Percentiles rank a stretch among this genome's conserved stretches.
Evolutionary conservation across 2,888 invertebrate species (phyloP).

Genomic region (Heliconius aoede): DNA sequence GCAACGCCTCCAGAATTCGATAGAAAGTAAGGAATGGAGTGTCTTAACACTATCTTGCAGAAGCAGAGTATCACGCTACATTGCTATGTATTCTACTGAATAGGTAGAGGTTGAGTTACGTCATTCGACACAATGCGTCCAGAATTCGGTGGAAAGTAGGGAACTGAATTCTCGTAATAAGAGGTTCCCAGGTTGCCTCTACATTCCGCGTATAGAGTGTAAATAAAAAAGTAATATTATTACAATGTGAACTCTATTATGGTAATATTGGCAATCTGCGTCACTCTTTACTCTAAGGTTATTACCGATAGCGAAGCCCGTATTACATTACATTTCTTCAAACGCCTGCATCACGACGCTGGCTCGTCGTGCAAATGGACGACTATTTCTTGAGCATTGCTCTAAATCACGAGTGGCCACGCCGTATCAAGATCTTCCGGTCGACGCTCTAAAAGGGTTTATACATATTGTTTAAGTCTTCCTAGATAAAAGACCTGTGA

Average conservation of each 20-base stretch:
- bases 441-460: slow-evolving; percentile 58
- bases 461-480: slow-evolving; percentile 47
- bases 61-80: too few relatives aligned
- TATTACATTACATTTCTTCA: slow-evolving; percentile 57
- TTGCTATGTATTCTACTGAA: too few relatives aligned
- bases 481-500: background rate
- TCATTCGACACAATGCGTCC: too few relatives aligned
- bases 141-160: too few relatives aligned
- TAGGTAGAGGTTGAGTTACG: too few relatives aligned
- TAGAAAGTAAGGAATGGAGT: too few relatives aligned
- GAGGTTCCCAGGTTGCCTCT: too few relatives aligned
- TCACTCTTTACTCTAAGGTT: slow-evolving; percentile 32
- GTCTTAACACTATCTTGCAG: too few relatives aligned
- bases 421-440: slow-evolving; percentile 72
- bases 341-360: slow-evolving; percentile 60
- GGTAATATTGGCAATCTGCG: slow-evolving; percentile 13
- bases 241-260: background rate
- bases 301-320: slow-evolving; percentile 47
- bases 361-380: slow-evolving; percentile 70
- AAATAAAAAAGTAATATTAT: too few relatives aligned
- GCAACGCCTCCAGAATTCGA: too few relatives aligned
- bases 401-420: slow-evolving; percentile 72
- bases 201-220: too few relatives aligned
- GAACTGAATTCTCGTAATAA: too few relatives aligned
- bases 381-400: slow-evolving; percentile 73